These are phyloP conservation scores for Phenganax subtilis DNA, from an alignment of 92 coral and sea anemone species.

Conservation along the genomic window DNA sequence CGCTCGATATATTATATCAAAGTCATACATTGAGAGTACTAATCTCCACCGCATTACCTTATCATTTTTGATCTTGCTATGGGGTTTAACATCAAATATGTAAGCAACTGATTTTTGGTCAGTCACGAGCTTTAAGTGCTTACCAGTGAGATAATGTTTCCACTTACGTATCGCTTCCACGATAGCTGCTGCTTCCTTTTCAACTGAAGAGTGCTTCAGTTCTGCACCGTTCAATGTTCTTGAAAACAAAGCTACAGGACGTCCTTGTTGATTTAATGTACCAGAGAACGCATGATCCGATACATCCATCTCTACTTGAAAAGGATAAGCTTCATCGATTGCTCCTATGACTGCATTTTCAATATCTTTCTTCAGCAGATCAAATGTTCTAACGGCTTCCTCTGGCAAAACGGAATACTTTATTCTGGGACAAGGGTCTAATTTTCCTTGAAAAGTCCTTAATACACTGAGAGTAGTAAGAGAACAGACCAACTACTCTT, in stretches of 20 bases:
- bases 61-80: slow-evolving; percentile 23
- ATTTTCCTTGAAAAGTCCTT: too few species aligned
- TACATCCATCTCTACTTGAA: not conserved
- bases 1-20: slow-evolving; percentile 2
- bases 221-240: not conserved
- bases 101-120: slow-evolving; percentile 47
- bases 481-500: slow-evolving; percentile 52
- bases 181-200: slow-evolving; percentile 14
- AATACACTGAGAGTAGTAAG: slow-evolving; percentile 56
- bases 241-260: slow-evolving; percentile 40
- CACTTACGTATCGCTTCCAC: slow-evolving; percentile 41
- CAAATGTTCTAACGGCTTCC: not conserved
- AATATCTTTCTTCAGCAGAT: not conserved
- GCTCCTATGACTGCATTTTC: not conserved
- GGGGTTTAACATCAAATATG: slow-evolving; percentile 2
- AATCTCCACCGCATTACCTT: slow-evolving; percentile 17
- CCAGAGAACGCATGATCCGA: slow-evolving; percentile 24
- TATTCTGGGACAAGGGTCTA: too few species aligned
- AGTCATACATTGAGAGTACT: not conserved
- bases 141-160: not conserved
- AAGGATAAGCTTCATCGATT: not conserved
- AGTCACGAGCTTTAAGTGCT: slow-evolving; percentile 4
- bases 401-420: not conserved
- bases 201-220: not conserved
- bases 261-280: slow-evolving; percentile 38